phyloP scores from a whole-genome alignment of 2,888 invertebrate genomes.

The Macaria notata region DNA sequence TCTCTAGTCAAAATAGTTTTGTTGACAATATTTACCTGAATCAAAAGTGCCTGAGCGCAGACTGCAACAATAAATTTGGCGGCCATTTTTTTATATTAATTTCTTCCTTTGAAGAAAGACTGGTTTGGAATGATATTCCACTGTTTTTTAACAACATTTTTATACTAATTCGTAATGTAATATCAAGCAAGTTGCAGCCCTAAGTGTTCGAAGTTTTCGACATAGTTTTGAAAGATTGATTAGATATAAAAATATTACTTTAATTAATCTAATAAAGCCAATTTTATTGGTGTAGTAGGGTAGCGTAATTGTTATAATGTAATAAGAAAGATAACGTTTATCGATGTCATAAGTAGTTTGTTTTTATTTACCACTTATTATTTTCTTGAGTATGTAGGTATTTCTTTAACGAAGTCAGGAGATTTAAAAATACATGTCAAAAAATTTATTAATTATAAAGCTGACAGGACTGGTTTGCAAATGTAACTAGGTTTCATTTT shows the following conservation, averaged over 20 bases:
- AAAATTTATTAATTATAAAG: too few relatives aligned
- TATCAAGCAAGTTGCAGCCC: not conserved
- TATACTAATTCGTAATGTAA: conserved; percentile 18
- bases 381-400: too few relatives aligned
- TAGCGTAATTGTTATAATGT: not conserved
- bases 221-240: conserved; percentile 13
- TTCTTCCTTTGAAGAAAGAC: not conserved
- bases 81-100: conserved; percentile 39
- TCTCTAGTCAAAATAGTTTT: too few relatives aligned
- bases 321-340: conserved; percentile 7
- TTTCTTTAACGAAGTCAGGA: too few relatives aligned
- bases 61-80: conserved; percentile 40
- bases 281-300: conserved; percentile 13
- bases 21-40: conserved; percentile 39
- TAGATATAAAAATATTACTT: conserved; percentile 4
- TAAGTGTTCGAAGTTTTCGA: not conserved
- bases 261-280: not conserved
- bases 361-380: too few relatives aligned
- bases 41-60: conserved; percentile 43
- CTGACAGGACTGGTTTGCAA: too few relatives aligned
- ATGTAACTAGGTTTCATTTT: too few relatives aligned
- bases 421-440: too few relatives aligned
- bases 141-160: not conserved
- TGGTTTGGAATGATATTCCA: conserved; percentile 5
- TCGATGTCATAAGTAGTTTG: not conserved